These are phyloP conservation scores for Monodelphis domestica DNA, from an alignment of 2,797 vertebrate genomes.

Conservation along the genomic window DNA sequence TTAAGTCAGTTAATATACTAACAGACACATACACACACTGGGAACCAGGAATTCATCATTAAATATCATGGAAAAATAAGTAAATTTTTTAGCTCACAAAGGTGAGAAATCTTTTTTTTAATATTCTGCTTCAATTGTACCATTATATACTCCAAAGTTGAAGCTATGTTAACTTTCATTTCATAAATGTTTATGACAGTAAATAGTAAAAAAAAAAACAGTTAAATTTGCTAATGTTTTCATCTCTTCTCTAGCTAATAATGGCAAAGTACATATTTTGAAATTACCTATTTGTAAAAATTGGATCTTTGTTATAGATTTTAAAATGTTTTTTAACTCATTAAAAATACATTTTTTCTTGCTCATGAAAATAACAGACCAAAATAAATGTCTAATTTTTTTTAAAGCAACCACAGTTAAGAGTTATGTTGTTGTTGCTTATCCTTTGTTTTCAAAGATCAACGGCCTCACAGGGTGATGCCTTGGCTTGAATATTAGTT, in stretches of 20 bases:
- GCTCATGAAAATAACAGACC: not conserved
- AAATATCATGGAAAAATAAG: slow-evolving; percentile 21
- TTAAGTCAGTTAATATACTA: slow-evolving; percentile 4
- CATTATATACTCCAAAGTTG: not conserved
- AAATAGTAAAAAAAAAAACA: too few relatives aligned
- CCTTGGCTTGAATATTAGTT: too few relatives aligned
- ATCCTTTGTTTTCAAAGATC: too few relatives aligned
- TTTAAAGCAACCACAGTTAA: slow-evolving; percentile 19
- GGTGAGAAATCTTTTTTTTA: slow-evolving; percentile 38
- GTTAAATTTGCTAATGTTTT: slow-evolving; percentile 32
- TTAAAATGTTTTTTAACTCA: slow-evolving; percentile 18
- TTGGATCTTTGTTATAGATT: not conserved
- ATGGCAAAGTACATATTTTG: slow-evolving; percentile 35
- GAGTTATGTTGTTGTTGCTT: not conserved
- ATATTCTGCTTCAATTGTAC: slow-evolving; percentile 29
- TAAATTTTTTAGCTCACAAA: slow-evolving; percentile 49
- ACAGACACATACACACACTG: slow-evolving; percentile 20
- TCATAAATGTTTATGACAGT: slow-evolving; percentile 40
- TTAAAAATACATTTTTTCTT: slow-evolving; percentile 28
- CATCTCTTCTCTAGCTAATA: slow-evolving; percentile 1
- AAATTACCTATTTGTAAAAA: slow-evolving; percentile 15
- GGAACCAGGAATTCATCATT: slow-evolving; percentile 5
- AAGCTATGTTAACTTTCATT: slow-evolving; percentile 33
- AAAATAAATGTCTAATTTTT: slow-evolving; percentile 48
- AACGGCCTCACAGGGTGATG: too few relatives aligned